A percentile compares a stretch with the other conserved stretches of the same genome.
phyloP scores from a whole-genome alignment of 2,113 vertebrate species.

The Pteronura brasiliensis region DNA sequence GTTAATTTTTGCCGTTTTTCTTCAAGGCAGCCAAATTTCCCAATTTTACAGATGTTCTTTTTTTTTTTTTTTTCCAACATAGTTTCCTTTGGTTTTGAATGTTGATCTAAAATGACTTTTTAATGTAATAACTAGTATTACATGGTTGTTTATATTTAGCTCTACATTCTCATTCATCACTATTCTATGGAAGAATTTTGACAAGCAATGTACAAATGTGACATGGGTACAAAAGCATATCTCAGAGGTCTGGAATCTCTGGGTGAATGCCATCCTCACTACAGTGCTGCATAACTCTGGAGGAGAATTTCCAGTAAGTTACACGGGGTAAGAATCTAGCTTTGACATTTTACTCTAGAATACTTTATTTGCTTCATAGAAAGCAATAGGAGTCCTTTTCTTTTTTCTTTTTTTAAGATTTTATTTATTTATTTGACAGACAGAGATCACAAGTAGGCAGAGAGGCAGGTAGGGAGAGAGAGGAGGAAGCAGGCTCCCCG shows the following conservation, averaged over 20 bases:
- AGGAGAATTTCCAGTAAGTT: background rate
- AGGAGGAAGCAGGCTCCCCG: too few species aligned
- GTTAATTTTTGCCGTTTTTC: constrained; percentile 48
- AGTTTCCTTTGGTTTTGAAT: constrained; percentile 43
- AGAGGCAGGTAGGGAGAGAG: too few species aligned
- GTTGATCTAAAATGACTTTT: constrained; percentile 29
- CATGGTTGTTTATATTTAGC: constrained; percentile 40
- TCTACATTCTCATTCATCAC: constrained; percentile 22
- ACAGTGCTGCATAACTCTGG: background rate
- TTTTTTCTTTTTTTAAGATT: background rate
- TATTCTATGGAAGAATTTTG: constrained; percentile 19
- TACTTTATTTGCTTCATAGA: background rate
- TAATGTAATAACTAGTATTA: background rate
- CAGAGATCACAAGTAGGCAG: too few species aligned
- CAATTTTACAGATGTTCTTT: constrained; percentile 49
- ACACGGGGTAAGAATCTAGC: background rate
- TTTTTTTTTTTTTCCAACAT: background rate
- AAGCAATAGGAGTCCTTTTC: background rate
- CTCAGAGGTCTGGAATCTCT: constrained; percentile 39
- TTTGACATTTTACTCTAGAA: background rate
- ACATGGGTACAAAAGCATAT: background rate
- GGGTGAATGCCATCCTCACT: background rate
- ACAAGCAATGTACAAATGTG: background rate
- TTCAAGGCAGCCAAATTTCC: constrained; percentile 28
- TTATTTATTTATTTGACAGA: too few species aligned